phyloP scores from a whole-genome alignment of 64 coral and sea anemone genomes.

The Platygyra sinensis region DNA sequence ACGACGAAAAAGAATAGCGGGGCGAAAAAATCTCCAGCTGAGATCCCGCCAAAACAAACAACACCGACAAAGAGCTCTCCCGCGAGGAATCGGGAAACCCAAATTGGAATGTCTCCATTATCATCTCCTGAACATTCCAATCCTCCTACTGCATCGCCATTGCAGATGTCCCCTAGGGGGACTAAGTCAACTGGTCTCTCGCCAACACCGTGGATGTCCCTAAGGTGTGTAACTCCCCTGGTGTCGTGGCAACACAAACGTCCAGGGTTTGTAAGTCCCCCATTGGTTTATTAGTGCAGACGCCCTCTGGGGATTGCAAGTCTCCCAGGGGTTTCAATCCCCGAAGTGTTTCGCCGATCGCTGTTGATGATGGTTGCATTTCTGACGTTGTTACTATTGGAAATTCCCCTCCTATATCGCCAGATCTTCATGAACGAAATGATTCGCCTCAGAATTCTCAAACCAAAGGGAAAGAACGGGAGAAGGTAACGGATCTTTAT shows the following conservation, averaged over 20 bases:
- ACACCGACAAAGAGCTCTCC: conserved; percentile 17
- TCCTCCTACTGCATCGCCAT: not conserved
- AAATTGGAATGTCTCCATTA: not conserved
- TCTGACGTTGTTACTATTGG: not conserved
- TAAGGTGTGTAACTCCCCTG: not conserved
- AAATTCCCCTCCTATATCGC: conserved; percentile 4
- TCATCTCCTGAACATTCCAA: not conserved
- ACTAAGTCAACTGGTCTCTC: not conserved
- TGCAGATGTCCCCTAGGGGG: not conserved
- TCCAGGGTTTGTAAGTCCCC: no score
- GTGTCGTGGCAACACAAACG: not conserved
- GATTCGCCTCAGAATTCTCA: not conserved
- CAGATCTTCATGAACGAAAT: not conserved
- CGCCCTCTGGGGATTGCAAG: no score
- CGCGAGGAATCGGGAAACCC: not conserved
- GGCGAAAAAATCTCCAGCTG: not conserved
- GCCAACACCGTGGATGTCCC: not conserved
- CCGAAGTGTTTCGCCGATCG: not conserved
- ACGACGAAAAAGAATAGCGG: not conserved
- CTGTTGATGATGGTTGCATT: not conserved
- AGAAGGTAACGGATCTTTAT: not conserved
- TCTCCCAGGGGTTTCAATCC: not conserved
- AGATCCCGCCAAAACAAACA: not conserved
- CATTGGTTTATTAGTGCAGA: no score
- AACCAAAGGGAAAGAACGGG: not conserved